Percentiles rank a stretch among this genome's conserved stretches.
Conservation (phyloP, 2,888 invertebrate genomes). For the Drosophila birchii region DNA sequence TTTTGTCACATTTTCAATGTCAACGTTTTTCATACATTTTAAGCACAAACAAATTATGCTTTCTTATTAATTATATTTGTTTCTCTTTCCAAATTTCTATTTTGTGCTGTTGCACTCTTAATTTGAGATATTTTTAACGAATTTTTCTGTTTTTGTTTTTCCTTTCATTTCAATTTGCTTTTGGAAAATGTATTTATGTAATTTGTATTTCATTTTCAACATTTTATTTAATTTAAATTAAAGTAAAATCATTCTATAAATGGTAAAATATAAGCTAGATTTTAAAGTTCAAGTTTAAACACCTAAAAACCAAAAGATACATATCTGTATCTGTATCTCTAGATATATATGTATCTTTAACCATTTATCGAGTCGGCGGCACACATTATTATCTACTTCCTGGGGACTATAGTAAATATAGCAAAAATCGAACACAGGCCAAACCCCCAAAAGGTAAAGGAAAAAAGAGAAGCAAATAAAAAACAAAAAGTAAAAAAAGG, state of each 20-base stretch:
- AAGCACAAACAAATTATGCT: neutral
- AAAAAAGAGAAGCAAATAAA: conserved; percentile 1
- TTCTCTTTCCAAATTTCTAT: neutral
- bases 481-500: conserved; percentile 3
- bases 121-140: neutral
- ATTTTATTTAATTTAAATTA: neutral
- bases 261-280: neutral
- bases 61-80: conserved; percentile 1
- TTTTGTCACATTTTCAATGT: conserved; percentile 48
- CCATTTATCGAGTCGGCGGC: conserved; percentile 23
- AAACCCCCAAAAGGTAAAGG: conserved; percentile 7
- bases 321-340: neutral
- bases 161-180: neutral
- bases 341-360: conserved; percentile 2
- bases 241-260: neutral
- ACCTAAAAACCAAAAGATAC: neutral
- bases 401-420: conserved; percentile 19
- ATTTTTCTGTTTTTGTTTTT: neutral
- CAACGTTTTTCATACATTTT: conserved; percentile 40
- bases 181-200: neutral
- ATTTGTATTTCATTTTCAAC: too few species aligned
- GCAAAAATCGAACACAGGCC: conserved; percentile 18
- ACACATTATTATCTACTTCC: conserved; percentile 36
- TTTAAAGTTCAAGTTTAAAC: neutral
- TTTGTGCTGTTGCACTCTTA: conserved; percentile 14